phyloP scores from a whole-genome alignment of 2,797 vertebrate genomes.

The Spondyliosoma cantharus region DNA sequence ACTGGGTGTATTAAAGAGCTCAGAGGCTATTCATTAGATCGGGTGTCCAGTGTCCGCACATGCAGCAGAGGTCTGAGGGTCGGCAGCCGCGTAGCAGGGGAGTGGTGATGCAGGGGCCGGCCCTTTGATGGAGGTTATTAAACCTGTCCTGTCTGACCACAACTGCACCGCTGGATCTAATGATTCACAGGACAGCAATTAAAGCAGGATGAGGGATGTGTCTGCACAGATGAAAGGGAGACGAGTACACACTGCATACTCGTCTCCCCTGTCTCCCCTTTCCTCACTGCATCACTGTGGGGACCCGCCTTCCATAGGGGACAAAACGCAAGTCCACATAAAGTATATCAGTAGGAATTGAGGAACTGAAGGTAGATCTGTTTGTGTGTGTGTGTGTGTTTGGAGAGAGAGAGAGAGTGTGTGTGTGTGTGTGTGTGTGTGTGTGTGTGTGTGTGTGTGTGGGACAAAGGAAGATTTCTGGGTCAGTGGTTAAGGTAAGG shows the following conservation, averaged over 20 bases:
- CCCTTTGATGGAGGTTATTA: constrained; percentile 58
- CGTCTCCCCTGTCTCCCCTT: too few species aligned
- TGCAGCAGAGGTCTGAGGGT: constrained; percentile 16
- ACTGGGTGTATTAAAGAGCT: background rate
- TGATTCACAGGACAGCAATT: constrained; percentile 60
- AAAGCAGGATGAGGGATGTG: constrained; percentile 54
- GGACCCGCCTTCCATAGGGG: too few species aligned
- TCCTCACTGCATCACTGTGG: too few species aligned
- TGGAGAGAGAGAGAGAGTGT: too few species aligned
- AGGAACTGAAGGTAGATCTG: too few species aligned
- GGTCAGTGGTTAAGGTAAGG: too few species aligned
- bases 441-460: background rate
- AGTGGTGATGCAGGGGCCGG: constrained; percentile 18
- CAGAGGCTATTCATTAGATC: constrained; percentile 4
- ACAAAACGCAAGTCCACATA: too few species aligned
- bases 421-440: background rate
- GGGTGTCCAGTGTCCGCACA: constrained; percentile 13
- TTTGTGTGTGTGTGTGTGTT: too few species aligned
- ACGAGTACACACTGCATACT: background rate
- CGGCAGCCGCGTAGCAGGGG: background rate
- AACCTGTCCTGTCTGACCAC: constrained; percentile 39
- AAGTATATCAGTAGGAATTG: too few species aligned
- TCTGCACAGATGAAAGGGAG: constrained; percentile 50
- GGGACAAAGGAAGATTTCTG: too few species aligned
- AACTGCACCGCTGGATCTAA: constrained; percentile 38